A percentile compares a stretch with the other conserved stretches of the same genome.
Conservation (phyloP, 2,113 vertebrate species). For the Pluvialis apricaria region DNA sequence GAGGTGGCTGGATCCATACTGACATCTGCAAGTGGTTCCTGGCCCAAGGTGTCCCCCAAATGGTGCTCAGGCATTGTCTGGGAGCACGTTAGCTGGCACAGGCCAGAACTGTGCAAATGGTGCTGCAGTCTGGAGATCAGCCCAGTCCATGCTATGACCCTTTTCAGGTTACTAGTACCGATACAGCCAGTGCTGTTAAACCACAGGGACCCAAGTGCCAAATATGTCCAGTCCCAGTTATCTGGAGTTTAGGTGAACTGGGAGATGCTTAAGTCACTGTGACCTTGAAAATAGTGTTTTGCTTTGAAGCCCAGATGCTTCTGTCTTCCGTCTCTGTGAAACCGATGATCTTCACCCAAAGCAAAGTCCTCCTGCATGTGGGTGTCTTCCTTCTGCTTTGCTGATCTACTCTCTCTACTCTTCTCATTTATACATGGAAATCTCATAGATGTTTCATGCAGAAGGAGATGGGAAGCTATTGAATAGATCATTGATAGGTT, state of each 20-base stretch:
- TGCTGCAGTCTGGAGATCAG: background rate
- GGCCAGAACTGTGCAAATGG: background rate
- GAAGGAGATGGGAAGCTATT: background rate
- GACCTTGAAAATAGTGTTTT: background rate
- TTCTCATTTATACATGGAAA: background rate
- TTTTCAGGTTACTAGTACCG: background rate
- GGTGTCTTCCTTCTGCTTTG: background rate
- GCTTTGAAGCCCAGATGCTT: background rate
- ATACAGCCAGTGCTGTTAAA: background rate
- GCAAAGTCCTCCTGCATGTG: background rate
- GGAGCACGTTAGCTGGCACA: background rate
- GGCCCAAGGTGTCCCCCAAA: background rate
- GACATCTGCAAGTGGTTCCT: background rate
- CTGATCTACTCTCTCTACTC: background rate
- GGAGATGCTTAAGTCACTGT: background rate
- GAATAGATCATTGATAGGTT: background rate
- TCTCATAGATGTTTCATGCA: background rate
- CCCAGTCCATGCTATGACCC: background rate
- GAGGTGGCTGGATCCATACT: background rate
- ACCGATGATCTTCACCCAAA: background rate
- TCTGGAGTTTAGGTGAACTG: background rate
- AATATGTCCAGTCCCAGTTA: background rate
- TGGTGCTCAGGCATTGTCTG: background rate
- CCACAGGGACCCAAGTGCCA: background rate
- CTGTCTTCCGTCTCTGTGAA: background rate